These are phyloP conservation scores for chimpanzee (Pan troglodytes) DNA, from an alignment of 2,113 vertebrate species.

Conservation along the genomic window NHGRI_mPanTro3-v2.1_pri NC_072404.2:83959501-83960000, in stretches of 20 bases:
- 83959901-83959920: not conserved
- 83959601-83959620: not conserved
- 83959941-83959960: no score
- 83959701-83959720: no score
- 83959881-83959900: not conserved
- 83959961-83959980: not conserved
- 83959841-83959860: not conserved
- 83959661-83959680: not conserved
- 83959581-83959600: not conserved
- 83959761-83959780: fast-evolving
- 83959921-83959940: not conserved
- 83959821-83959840: fast-evolving
- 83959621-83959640: not conserved
- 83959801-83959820: not conserved
- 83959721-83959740: not conserved
- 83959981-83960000: not conserved
- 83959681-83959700: not conserved
- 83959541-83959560: not conserved
- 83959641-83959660: not conserved
- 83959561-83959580: no score
- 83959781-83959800: not conserved
- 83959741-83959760: not conserved
- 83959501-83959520: fast-evolving
- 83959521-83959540: fast-evolving
- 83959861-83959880: no score